Base-by-base conservation (phyloP, 2,888 invertebrate species). In the Eupithecia subumbrata region DNA sequence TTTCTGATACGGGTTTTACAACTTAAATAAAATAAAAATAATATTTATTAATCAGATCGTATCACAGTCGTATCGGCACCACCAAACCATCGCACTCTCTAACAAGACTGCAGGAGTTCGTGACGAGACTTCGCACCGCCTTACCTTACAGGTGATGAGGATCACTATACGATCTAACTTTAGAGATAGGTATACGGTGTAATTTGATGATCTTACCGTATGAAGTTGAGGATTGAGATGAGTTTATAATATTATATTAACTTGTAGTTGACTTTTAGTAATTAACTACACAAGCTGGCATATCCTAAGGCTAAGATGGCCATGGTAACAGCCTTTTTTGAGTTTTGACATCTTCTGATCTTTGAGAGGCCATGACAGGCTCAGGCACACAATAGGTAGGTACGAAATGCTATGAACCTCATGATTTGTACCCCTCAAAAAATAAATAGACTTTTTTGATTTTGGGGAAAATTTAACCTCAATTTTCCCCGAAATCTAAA, bases 171-270 rank as follows among this genome's bases (percentile, higher is more conserved):
- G 45, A 72, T 72, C 67, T 67, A 67, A 68, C 43, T 43, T 43
- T 11, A 14, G 25, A 1, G 16, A 12, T 37, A 37, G 12, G 37
- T 16, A 7, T 11, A 25, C 40, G 68, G 43, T 43, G 43, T 14
- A 77, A 77, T 77, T 72, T 70, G 64, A 71, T 69, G 72, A 76
- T 74, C 73, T 69, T 69, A 67, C 25, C 56, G 63, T 69, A 67
- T 60, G 40, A 30, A 66, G 71, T 74, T 69, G 71, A 72, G 66
- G 67, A 60, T 25, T 60, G 25, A 25, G 60, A 60, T 25, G 25
- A 22, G 12, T 60, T 25, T 60, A 60, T 25, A 14, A 3, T 30
- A 60, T 25, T 25, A 3, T 30, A 25, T 25, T 25, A 60, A 14
- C 60, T 5, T 56, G 12, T 22, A 56, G 56, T 22, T 56, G 56